Evolutionary conservation across 2,888 invertebrate species (phyloP), one percentile per base, ranked within the genome.

Genomic region (Conus canariensis): DNA sequence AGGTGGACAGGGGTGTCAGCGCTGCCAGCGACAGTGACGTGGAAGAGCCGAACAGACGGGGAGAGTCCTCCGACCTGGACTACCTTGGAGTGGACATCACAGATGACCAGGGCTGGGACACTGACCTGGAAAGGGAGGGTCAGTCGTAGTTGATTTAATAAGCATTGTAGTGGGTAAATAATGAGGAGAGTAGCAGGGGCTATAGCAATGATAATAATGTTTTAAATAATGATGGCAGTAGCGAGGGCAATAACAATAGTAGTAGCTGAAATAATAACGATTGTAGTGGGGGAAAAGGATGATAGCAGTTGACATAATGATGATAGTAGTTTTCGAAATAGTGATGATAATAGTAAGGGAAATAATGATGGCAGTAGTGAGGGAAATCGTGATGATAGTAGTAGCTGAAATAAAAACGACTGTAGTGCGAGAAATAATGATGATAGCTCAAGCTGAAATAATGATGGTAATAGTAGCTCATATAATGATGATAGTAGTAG

Each of bases 111-210:
- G 95, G 95, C 19, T 96, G 95, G 94, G 96, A 96, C 91, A 96
- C 96, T 10, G 96, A 96, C 90, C 92, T 96, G 56, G 96, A 96
- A 92, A 91, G 92, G 45, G 95, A 96, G 93, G 95, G 95, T 95
- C 91, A 88, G 91, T 74, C 3, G 22, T 12, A 74, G 74, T 4
- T 19, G 74, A 19, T 10, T 10, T 74, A 74, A 22, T n/a, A 74
- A n/a, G 5, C 2, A 16, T 64, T 14, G 64, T 16, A 7, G 64
- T 64, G 16, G 64, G 10, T 0, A 1, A 14, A 16, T 64, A 64
- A 16, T 64, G 16, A 45, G 1, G 45, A 45, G 3, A 64, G 64
- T 64, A 64, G 64, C 3, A 64, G 64, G 12, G 16, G 64, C 0
- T 14, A 16, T 16, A 64, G 64, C 64, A 64, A 16, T 16, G 16